phyloP scores from a whole-genome alignment of 2,888 invertebrate genomes.

The Aleiodes leptofemur region DNA sequence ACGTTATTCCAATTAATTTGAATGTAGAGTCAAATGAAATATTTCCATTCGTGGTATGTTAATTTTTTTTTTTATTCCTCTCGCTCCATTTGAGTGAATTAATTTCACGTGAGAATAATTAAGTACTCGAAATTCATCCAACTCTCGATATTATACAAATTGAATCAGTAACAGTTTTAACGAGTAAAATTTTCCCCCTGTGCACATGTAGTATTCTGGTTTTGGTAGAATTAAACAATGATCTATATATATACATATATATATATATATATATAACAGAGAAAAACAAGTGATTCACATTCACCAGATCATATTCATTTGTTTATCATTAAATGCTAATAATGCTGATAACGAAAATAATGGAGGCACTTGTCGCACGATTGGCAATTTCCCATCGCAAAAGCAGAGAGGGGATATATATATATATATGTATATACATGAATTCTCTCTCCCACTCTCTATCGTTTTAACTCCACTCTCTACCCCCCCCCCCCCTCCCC shows the following conservation, averaged over 20 bases:
- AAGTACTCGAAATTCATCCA: slow-evolving; percentile 21
- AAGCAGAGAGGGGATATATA: background rate
- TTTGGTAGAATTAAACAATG: slow-evolving; percentile 13
- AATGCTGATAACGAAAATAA: slow-evolving; percentile 47
- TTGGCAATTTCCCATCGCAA: slow-evolving; percentile 44
- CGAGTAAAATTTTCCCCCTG: slow-evolving; percentile 23
- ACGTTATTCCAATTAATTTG: background rate
- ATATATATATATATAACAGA: no score
- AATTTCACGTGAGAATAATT: slow-evolving; percentile 31
- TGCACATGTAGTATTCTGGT: background rate
- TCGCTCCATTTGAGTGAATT: slow-evolving; percentile 1
- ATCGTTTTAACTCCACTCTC: background rate
- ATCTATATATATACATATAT: background rate
- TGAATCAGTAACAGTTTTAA: slow-evolving; percentile 22
- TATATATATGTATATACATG: background rate
- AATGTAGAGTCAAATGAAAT: background rate
- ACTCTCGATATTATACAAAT: slow-evolving; percentile 38
- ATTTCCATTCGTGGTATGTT: slow-evolving; percentile 1
- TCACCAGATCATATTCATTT: slow-evolving; percentile 41
- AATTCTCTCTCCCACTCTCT: background rate
- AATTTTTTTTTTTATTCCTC: slow-evolving; percentile 14
- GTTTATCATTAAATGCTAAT: slow-evolving; percentile 49
- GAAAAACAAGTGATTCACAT: slow-evolving; percentile 26
- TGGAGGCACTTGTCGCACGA: slow-evolving; percentile 47
- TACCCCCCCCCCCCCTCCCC: background rate